Conservation (phyloP, 2,113 vertebrate species). For the Mirza zaza region DNA sequence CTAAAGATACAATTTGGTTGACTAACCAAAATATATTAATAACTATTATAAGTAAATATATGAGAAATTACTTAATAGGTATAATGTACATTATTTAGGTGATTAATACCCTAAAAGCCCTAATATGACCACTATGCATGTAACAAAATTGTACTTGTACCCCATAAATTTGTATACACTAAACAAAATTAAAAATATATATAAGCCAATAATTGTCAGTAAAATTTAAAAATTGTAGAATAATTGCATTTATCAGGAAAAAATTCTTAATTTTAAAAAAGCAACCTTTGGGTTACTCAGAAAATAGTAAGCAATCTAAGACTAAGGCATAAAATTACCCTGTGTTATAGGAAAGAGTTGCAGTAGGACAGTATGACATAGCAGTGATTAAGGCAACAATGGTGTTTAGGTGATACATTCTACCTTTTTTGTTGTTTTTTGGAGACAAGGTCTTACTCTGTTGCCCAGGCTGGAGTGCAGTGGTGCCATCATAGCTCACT, state of each 20-base stretch:
- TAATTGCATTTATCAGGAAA: neutral
- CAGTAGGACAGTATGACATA: neutral
- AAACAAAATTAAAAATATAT: too few relatives aligned
- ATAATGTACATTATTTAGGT: too few relatives aligned
- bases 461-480: too few relatives aligned
- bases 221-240: neutral
- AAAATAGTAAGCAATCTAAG: neutral
- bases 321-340: neutral
- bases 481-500: too few relatives aligned
- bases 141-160: too few relatives aligned
- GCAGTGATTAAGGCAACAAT: neutral
- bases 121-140: too few relatives aligned
- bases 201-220: neutral
- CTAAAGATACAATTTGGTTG: constrained; percentile 9
- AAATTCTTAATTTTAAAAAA: neutral
- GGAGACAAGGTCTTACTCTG: too few relatives aligned
- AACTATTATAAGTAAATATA: neutral
- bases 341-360: neutral
- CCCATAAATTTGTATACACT: too few relatives aligned
- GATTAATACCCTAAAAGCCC: too few relatives aligned
- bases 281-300: neutral
- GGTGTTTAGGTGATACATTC: neutral
- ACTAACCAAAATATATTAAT: neutral
- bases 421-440: neutral
- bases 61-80: too few relatives aligned